Conservation (phyloP, 2,888 invertebrate genomes). For the Volucella bombylans region DNA sequence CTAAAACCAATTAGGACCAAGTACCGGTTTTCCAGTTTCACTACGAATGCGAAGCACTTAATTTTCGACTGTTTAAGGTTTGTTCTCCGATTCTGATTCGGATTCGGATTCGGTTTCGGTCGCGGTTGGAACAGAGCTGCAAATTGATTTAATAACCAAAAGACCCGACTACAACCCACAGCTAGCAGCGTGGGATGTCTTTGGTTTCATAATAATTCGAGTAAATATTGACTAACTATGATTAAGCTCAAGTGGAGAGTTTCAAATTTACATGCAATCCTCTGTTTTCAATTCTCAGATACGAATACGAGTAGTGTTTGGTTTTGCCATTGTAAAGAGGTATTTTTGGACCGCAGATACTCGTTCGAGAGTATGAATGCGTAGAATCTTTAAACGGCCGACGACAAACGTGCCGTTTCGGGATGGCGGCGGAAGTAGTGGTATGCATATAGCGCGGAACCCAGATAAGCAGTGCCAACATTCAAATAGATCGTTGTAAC, state of each 20-base stretch:
- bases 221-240: constrained; percentile 63
- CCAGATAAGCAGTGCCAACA: constrained; percentile 58
- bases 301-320: background rate
- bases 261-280: constrained; percentile 59
- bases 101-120: no score
- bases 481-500: constrained; percentile 26
- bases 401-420: background rate
- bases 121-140: constrained; percentile 45
- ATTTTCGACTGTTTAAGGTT: constrained; percentile 51
- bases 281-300: constrained; percentile 38
- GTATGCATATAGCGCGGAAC: constrained; percentile 22
- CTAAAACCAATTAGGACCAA: constrained; percentile 66
- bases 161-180: constrained; percentile 27
- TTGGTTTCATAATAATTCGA: constrained; percentile 41
- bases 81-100: constrained; percentile 30
- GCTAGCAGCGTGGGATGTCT: constrained; percentile 16
- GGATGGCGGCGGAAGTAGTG: constrained; percentile 9
- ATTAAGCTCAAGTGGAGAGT: constrained; percentile 53
- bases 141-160: constrained; percentile 68
- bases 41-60: background rate
- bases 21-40: constrained; percentile 53
- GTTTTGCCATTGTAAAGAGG: constrained; percentile 30
- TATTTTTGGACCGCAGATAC: constrained; percentile 39
- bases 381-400: no score
- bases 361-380: constrained; percentile 2